phyloP scores from a whole-genome alignment of 2,888 invertebrate species.

The Tanaodytes sp. region DNA sequence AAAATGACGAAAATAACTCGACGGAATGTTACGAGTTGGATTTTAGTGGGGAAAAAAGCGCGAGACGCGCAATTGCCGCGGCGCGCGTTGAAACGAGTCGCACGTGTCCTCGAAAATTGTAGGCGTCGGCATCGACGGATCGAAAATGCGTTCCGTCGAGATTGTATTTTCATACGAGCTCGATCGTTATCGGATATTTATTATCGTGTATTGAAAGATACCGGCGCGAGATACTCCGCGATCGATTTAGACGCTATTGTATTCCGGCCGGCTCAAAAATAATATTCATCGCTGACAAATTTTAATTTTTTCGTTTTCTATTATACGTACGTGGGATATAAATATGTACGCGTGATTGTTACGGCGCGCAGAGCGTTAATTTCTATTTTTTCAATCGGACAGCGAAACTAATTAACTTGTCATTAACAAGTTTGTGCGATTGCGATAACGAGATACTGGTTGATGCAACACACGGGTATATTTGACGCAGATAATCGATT shows the following conservation, averaged over 20 bases:
- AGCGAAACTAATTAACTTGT: too few species aligned
- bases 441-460: too few species aligned
- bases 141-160: constrained; percentile 16
- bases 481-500: too few species aligned
- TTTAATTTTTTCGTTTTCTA: too few species aligned
- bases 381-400: too few species aligned
- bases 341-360: too few species aligned
- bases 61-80: constrained; percentile 8
- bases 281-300: too few species aligned
- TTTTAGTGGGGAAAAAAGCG: constrained; percentile 11
- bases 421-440: too few species aligned
- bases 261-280: too few species aligned
- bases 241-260: constrained; percentile 1
- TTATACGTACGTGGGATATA: too few species aligned
- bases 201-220: constrained; percentile 20
- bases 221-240: constrained; percentile 13
- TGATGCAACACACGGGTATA: too few species aligned
- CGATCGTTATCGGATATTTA: constrained; percentile 34
- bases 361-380: too few species aligned
- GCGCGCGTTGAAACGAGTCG: constrained; percentile 7
- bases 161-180: constrained; percentile 25
- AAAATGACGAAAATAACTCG: not conserved
- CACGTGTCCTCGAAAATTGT: constrained; percentile 26
- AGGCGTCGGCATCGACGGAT: not conserved
- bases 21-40: constrained; percentile 6